Conservation (phyloP, 64 coral and sea anemone genomes). For the Cladopsammia gracilis region DNA sequence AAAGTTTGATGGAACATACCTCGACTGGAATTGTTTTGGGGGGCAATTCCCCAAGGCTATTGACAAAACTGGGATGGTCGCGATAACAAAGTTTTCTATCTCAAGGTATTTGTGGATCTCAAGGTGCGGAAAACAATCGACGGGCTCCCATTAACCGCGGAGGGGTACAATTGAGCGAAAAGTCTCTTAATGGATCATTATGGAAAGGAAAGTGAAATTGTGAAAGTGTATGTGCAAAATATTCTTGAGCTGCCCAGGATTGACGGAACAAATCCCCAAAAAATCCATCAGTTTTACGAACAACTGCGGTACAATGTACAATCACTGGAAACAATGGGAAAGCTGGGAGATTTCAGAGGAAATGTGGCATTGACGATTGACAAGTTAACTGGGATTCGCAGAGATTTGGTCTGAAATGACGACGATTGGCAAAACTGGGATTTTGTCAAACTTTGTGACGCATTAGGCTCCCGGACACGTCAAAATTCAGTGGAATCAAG, state of each 20-base stretch:
- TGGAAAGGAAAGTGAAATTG: constrained; percentile 43
- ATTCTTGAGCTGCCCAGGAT: constrained; percentile 64
- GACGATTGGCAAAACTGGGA: constrained; percentile 69
- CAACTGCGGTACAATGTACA: constrained; percentile 66
- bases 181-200: constrained; percentile 24
- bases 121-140: constrained; percentile 64
- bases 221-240: constrained; percentile 52
- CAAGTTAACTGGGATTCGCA: constrained; percentile 30
- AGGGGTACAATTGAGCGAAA: constrained; percentile 67
- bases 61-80: not conserved
- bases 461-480: constrained; percentile 33
- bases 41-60: not conserved
- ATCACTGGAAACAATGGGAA: constrained; percentile 67
- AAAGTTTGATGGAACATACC: constrained; percentile 24
- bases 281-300: constrained; percentile 64
- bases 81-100: constrained; percentile 32
- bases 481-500: constrained; percentile 47
- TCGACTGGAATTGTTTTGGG: not conserved
- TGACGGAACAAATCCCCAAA: constrained; percentile 23
- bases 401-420: constrained; percentile 67
- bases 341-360: constrained; percentile 65
- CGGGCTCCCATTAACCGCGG: constrained; percentile 65
- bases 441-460: constrained; percentile 47
- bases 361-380: constrained; percentile 14
- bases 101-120: constrained; percentile 49